Conservation (phyloP, 1,140 invertebrate genomes). For the Pectinophora gossypiella region DNA sequence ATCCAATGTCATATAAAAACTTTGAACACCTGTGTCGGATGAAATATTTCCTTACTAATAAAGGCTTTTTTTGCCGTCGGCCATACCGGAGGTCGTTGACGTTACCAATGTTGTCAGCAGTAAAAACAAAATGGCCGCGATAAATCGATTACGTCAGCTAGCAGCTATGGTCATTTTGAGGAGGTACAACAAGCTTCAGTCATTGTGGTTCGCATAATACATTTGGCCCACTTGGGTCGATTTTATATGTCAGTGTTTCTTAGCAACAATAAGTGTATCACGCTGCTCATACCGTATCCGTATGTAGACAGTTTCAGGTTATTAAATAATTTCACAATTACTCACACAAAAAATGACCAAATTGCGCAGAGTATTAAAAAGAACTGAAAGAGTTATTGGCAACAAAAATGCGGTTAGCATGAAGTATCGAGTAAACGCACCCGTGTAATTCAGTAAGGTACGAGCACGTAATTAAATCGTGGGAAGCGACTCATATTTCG, state of each 20-base stretch:
- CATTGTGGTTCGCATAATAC: too few relatives aligned
- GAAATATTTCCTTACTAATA: constrained; percentile 26
- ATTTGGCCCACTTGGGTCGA: too few relatives aligned
- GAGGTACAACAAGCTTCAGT: neutral
- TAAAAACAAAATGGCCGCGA: constrained; percentile 31
- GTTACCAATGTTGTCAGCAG: constrained; percentile 33
- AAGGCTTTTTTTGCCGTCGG: constrained; percentile 19
- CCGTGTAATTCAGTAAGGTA: neutral
- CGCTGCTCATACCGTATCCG: too few relatives aligned
- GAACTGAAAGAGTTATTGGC: too few relatives aligned
- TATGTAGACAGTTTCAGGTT: too few relatives aligned
- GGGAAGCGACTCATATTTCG: constrained; percentile 23
- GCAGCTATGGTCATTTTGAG: constrained; percentile 12
- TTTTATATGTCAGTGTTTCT: too few relatives aligned
- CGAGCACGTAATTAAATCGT: neutral
- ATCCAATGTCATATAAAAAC: constrained; percentile 11
- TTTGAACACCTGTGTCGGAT: constrained; percentile 6
- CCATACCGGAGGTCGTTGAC: constrained; percentile 36
- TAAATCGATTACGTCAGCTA: constrained; percentile 39
- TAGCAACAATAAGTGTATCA: too few relatives aligned
- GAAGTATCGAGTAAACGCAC: neutral
- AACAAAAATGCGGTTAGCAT: too few relatives aligned
- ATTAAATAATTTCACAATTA: too few relatives aligned
- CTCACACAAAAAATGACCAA: too few relatives aligned
- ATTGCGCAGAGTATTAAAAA: too few relatives aligned